These are phyloP conservation scores for Alentia gelatinosa DNA, from an alignment of 2,888 invertebrate species.

Conservation along the genomic window DNA sequence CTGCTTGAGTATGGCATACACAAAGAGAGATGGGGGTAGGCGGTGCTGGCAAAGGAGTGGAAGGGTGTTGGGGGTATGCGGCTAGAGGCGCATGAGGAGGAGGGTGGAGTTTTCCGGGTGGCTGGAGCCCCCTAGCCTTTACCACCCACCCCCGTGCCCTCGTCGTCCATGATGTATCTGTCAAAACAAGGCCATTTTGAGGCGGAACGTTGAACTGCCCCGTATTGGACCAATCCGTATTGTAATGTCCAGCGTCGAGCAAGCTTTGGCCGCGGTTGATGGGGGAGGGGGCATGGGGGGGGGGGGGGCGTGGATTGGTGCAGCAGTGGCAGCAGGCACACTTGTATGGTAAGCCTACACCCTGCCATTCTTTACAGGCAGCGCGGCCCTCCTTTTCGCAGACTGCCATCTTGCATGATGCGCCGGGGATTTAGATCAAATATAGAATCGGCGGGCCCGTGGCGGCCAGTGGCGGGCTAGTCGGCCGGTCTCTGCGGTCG, in stretches of 20 bases:
- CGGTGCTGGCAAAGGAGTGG: neutral
- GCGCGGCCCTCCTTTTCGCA: neutral
- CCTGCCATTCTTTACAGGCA: constrained; percentile 38
- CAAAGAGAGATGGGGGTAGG: constrained; percentile 41
- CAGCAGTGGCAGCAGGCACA: neutral
- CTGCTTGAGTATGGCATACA: constrained; percentile 48
- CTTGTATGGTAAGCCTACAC: constrained; percentile 19
- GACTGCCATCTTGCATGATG: constrained; percentile 42
- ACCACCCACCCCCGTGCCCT: neutral
- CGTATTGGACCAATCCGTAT: constrained; percentile 50
- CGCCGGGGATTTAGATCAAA: constrained; percentile 41
- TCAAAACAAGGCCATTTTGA: constrained; percentile 53
- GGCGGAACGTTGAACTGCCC: constrained; percentile 6
- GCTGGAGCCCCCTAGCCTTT: neutral
- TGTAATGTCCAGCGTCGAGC: constrained; percentile 46
- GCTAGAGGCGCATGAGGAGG: neutral
- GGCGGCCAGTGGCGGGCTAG: neutral
- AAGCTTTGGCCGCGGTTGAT: neutral
- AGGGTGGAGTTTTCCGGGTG: neutral
- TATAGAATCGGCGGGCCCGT: neutral
- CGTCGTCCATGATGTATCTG: constrained; percentile 36
- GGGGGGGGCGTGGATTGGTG: neutral
- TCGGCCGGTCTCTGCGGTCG: neutral
- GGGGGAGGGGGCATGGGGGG: neutral
- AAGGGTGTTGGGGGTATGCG: neutral